Evolutionary conservation across 2,113 vertebrate species (phyloP).

Genomic region (Antigone vipio): DNA sequence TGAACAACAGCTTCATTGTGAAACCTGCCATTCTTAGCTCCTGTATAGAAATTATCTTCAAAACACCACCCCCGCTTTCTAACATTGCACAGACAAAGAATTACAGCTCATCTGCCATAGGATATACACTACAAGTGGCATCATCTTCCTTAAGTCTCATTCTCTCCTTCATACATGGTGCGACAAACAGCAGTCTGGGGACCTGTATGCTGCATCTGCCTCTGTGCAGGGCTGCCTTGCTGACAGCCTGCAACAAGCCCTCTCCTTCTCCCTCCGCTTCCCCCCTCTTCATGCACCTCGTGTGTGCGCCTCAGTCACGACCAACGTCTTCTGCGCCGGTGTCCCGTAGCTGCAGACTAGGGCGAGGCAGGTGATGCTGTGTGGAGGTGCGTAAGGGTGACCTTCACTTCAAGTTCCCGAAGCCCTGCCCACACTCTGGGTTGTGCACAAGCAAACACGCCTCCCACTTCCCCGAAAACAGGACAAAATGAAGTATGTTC

Average conservation of each 20-base stretch:
- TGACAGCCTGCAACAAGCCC: background rate
- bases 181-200: background rate
- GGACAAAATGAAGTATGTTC: background rate
- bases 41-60: slow-evolving; percentile 24
- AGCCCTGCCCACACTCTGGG: background rate
- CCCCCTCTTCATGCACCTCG: rapidly evolving
- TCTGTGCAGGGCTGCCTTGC: background rate
- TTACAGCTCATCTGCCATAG: slow-evolving; percentile 1
- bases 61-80: background rate
- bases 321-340: rapidly evolving
- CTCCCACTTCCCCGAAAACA: background rate
- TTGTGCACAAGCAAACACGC: background rate
- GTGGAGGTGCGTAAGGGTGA: background rate
- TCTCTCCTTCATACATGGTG: rapidly evolving
- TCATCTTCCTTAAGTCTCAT: background rate
- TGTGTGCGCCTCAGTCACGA: rapidly evolving
- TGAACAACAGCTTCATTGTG: slow-evolving; percentile 56
- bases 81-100: slow-evolving; percentile 18
- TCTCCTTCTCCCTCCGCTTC: background rate
- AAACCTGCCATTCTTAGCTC: slow-evolving; percentile 46
- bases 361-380: background rate
- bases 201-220: background rate
- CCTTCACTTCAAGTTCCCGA: background rate
- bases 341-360: background rate
- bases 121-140: background rate